phyloP scores from a whole-genome alignment of 2,888 invertebrate species.

The Erebia aethiops region DNA sequence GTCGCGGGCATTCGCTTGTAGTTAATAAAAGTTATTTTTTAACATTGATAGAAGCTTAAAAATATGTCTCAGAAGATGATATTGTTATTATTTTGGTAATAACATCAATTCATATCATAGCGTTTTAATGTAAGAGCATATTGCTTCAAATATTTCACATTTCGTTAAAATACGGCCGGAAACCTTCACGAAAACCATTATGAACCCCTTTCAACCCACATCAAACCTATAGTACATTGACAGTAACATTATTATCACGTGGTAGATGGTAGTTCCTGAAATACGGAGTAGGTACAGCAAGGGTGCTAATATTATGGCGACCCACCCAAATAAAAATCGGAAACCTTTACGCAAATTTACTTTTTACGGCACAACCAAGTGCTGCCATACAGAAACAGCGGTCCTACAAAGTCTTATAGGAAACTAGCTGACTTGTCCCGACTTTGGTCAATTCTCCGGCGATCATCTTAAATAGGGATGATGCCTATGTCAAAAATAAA shows the following conservation, averaged over 20 bases:
- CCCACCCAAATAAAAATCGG: slow-evolving; percentile 29
- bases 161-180: slow-evolving; percentile 26
- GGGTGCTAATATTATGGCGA: slow-evolving; percentile 25
- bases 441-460: too few species aligned
- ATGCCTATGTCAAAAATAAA: too few species aligned
- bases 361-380: slow-evolving; percentile 17
- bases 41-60: too few species aligned
- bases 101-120: slow-evolving; percentile 20
- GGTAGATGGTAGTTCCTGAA: slow-evolving; percentile 23
- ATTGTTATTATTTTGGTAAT: neutral
- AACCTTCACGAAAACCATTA: slow-evolving; percentile 37
- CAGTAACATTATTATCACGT: slow-evolving; percentile 41
- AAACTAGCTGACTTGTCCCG: neutral
- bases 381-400: neutral
- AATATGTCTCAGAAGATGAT: neutral
- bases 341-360: slow-evolving; percentile 21
- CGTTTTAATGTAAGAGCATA: slow-evolving; percentile 18
- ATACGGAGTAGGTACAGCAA: slow-evolving; percentile 16
- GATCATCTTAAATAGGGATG: too few species aligned
- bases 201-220: slow-evolving; percentile 39
- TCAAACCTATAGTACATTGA: slow-evolving; percentile 35
- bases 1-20: too few species aligned
- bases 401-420: slow-evolving; percentile 1
- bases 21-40: too few species aligned
- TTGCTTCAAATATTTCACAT: slow-evolving; percentile 25